These are phyloP conservation scores for Hyles vespertilio DNA, from an alignment of 1,140 invertebrate species.

Conservation along the genomic window DNA sequence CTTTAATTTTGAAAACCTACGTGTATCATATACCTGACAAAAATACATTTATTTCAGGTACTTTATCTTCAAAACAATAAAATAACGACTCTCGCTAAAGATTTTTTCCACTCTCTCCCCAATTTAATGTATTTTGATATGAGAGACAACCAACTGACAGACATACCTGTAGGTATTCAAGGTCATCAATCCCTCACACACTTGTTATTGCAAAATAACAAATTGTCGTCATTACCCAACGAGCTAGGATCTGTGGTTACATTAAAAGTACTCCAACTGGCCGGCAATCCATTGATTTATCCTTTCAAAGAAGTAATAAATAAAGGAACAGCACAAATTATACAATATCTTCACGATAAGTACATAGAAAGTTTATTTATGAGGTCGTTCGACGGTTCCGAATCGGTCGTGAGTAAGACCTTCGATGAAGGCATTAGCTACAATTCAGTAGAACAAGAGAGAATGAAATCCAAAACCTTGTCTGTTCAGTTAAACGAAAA, in stretches of 20 bases:
- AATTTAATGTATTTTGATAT: constrained; percentile 77
- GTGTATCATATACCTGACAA: not conserved
- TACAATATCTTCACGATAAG: constrained; percentile 70
- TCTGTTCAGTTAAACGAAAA: constrained; percentile 50
- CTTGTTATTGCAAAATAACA: constrained; percentile 77
- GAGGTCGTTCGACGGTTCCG: constrained; percentile 35
- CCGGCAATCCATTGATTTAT: constrained; percentile 72
- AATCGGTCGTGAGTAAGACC: constrained; percentile 16
- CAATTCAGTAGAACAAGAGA: constrained; percentile 49
- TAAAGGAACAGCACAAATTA: constrained; percentile 58
- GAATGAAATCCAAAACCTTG: constrained; percentile 35
- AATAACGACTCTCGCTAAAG: constrained; percentile 65
- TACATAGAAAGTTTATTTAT: constrained; percentile 39
- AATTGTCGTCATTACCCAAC: constrained; percentile 72
- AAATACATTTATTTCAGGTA: constrained; percentile 54
- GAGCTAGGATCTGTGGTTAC: constrained; percentile 73
- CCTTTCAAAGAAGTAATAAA: constrained; percentile 70
- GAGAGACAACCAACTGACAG: constrained; percentile 74
- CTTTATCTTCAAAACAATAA: constrained; percentile 77
- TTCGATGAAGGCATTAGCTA: constrained; percentile 38
- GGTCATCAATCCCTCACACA: constrained; percentile 74
- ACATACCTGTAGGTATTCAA: constrained; percentile 71
- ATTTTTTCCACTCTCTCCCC: constrained; percentile 71
- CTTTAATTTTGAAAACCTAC: too few species aligned
- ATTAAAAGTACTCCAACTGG: constrained; percentile 74